Base-by-base conservation (phyloP, 2,888 invertebrate species). In the Drosophila hamatofila region DNA sequence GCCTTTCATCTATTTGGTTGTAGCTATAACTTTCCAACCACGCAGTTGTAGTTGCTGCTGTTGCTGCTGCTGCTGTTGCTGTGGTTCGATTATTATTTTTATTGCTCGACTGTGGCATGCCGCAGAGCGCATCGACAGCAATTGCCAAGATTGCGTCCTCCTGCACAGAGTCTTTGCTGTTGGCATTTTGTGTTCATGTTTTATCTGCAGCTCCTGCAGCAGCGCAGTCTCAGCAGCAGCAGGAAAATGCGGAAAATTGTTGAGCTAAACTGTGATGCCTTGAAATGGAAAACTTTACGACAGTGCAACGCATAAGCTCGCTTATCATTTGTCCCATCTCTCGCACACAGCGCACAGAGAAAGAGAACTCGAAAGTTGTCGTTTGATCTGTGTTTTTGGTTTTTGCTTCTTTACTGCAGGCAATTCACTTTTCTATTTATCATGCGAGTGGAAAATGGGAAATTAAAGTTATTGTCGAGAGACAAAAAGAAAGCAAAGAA, bases 361-460 rank as follows among this genome's bases (percentile, higher is more conserved):
- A 25, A 21, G 41, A 78, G 78, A 72, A 81, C 67, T 62, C 37
- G 77, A 76, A 77, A 80, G 77, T 78, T 75, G 58, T 49, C 70
- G 58, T 49, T 52, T 41, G 58, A 66, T 77, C 62, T 75, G 59
- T 75, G 65, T 75, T 58, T 55, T 57, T 52, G 44, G 59, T 52
- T 73, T 41, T 60, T 25, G 37, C 25, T 35, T n/a, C 39, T 7
- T 58, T 33, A 68, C 69, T 82, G 71, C 63, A 64, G 80, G 71
- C 88, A 83, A 88, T 88, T 88, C 83, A 88, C 88, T 83, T 88
- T 83, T 86, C 86, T 76, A 74, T 81, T 76, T 77, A 79, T 84
- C 84, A 81, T 75, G 80, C 72, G 66, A 86, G 83, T 63, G 65
- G 42, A 58, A 52, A 37, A 61, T 72, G 33, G 60, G 46, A 88